Percentiles rank a stretch among this genome's conserved stretches.
Evolutionary conservation across 2,113 vertebrate species (phyloP).

Genomic region (Microcebus murinus): DNA sequence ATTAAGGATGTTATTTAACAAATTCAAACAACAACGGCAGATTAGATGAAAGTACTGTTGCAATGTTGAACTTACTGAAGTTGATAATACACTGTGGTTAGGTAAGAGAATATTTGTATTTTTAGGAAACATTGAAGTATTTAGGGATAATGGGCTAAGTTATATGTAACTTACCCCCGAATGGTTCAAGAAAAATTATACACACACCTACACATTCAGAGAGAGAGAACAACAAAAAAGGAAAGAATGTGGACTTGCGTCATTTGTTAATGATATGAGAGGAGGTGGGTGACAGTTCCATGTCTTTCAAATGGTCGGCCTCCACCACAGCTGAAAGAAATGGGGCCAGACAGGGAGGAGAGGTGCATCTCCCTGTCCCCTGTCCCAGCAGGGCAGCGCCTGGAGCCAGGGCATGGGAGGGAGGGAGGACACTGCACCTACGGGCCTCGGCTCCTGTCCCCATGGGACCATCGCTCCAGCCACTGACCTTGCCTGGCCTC

Average conservation of each 20-base stretch:
- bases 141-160: neutral
- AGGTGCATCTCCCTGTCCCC: neutral
- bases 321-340: neutral
- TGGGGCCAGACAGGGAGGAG: neutral
- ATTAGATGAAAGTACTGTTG: neutral
- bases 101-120: neutral
- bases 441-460: neutral
- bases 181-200: neutral
- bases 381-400: neutral
- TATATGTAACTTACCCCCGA: neutral
- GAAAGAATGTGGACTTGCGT: neutral
- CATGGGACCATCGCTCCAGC: neutral
- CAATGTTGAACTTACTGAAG: neutral
- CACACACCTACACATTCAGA: neutral
- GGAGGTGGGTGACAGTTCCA: neutral
- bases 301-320: neutral
- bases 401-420: neutral
- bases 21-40: neutral
- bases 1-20: neutral
- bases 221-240: neutral
- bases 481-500: neutral
- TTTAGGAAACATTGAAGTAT: neutral
- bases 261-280: neutral
- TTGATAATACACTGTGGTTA: neutral
- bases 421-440: neutral